Conservation (phyloP, 2,113 vertebrate genomes). For the Chaenocephalus aceratus region DNA sequence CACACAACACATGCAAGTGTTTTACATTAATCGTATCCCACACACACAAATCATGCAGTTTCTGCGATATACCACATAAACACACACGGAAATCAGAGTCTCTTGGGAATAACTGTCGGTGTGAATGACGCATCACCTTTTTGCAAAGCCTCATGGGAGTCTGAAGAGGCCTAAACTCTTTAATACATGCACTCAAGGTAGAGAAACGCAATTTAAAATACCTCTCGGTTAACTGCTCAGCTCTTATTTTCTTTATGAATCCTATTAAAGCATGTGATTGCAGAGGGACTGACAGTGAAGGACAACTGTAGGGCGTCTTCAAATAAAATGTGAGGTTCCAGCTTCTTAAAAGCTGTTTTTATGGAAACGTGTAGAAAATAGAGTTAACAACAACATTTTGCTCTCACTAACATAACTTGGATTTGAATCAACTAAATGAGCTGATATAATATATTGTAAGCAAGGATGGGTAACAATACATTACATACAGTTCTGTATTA, state of each 20-base stretch:
- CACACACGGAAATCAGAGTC: not conserved
- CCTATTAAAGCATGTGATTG: not conserved
- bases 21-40: not conserved
- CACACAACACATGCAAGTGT: not conserved
- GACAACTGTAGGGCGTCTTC: not conserved
- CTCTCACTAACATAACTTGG: not conserved
- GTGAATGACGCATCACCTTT: constrained; percentile 28
- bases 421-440: not conserved
- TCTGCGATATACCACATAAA: constrained; percentile 13
- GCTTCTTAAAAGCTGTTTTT: not conserved
- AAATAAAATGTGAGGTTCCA: not conserved
- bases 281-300: not conserved
- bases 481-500: not conserved
- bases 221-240: not conserved
- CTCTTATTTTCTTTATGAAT: constrained; percentile 2
- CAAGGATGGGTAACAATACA: not conserved
- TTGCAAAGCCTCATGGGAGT: constrained; percentile 45
- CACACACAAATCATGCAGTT: not conserved
- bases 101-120: constrained; percentile 30
- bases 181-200: not conserved
- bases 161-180: not conserved
- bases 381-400: too few relatives aligned
- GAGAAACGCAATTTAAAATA: not conserved
- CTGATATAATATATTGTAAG: not conserved
- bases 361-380: not conserved